Evolutionary conservation across 1,140 invertebrate species (phyloP), one percentile per base, ranked within the genome.

Genomic region (Mya arenaria): DNA sequence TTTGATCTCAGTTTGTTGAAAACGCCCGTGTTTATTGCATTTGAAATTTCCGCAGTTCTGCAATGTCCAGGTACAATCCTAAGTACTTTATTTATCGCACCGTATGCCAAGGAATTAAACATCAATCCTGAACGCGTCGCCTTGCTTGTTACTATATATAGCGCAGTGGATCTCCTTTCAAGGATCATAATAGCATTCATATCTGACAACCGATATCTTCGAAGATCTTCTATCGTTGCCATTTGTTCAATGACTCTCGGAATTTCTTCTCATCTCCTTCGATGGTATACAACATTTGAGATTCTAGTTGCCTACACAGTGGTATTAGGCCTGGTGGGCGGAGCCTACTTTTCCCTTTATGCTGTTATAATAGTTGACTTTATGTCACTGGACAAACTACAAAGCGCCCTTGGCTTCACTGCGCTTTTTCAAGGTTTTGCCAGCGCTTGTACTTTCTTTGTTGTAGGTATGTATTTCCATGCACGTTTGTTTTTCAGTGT

Each of bases 381-480:
- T 30, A 44, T 78, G 62, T 19, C 60, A 1, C 28, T 78, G n/a
- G 41, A 39, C 17, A 65, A 56, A 5, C 39, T 78, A 17, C 23
- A 78, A 15, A 62, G 28, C 8, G 39, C 19, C 41, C 23, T 78
- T 17, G 74, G 74, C 0, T 66, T 78, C 34, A 52, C 23, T n/a
- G 25, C 74, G 19, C 41, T 78, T 23, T 15, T 66, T 15, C 62
- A 78, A 55, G 74, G 74, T 34, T 66, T 48, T 19, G 48, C 58
- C 10, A 23, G 48, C 28, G 74, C 74, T 25, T 23, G n/a, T 5
- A 19, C 19, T 13, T 78, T 66, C 66, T 78, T 66, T 44, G 25
- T 78, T 10, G 48, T 66, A 15, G 74, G 74, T 78, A 66, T 15
- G 62, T 78, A 78, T 77, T n/a, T 52, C 48, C 17, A 52, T 17